Evolutionary conservation across 2,888 invertebrate genomes (phyloP).

Genomic region (Euplagia quadripunctaria): DNA sequence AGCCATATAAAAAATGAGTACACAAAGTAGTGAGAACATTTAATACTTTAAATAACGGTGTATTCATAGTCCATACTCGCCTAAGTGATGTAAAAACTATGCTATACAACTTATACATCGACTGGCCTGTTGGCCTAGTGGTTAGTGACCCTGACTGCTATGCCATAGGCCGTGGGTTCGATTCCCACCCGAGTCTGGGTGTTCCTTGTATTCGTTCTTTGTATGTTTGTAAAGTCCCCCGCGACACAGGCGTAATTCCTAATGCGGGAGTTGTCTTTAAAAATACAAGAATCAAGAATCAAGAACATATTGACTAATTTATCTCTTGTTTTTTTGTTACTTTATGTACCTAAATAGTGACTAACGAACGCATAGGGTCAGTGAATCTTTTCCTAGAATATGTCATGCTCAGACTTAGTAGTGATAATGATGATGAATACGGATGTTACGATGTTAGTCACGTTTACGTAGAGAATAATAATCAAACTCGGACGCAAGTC

Average conservation of each 20-base stretch:
- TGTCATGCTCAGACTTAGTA: neutral
- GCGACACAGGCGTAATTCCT: too few relatives aligned
- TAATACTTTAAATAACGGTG: neutral
- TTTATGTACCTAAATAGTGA: neutral
- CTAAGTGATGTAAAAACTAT: neutral
- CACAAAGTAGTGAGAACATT: neutral
- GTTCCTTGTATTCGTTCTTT: too few relatives aligned
- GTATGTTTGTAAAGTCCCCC: too few relatives aligned
- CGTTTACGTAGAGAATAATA: neutral
- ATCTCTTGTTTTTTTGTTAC: neutral
- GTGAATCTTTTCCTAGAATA: neutral
- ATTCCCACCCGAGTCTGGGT: too few relatives aligned
- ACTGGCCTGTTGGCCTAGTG: too few relatives aligned
- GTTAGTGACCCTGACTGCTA: too few relatives aligned
- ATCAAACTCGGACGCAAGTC: neutral
- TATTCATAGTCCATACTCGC: neutral
- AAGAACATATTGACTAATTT: neutral
- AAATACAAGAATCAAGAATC: too few relatives aligned
- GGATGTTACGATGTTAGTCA: neutral
- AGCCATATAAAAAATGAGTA: neutral
- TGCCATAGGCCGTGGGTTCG: too few relatives aligned
- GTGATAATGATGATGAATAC: neutral
- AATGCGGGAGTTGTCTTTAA: too few relatives aligned
- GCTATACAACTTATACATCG: neutral
- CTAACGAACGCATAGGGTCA: neutral